Conservation (phyloP, 2,888 invertebrate genomes). For the Drosophila engyochracea region DNA sequence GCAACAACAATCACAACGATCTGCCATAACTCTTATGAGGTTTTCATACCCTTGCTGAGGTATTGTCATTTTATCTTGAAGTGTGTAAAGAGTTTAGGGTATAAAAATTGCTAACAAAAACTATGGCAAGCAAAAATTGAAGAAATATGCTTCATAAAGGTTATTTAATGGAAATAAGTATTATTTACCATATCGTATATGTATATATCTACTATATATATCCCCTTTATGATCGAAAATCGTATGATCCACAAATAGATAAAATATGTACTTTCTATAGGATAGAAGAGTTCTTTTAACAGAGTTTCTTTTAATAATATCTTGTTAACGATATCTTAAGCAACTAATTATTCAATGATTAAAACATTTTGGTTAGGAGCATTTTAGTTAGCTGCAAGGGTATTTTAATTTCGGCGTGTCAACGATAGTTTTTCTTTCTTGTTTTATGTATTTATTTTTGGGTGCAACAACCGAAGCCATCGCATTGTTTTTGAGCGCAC, state of each 20-base stretch:
- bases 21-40: slow-evolving; percentile 39
- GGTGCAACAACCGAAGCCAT: slow-evolving; percentile 57
- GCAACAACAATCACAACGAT: slow-evolving; percentile 31
- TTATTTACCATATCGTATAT: not conserved
- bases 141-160: not conserved
- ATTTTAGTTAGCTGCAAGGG: not conserved
- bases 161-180: not conserved
- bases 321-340: not conserved
- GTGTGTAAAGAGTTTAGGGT: not conserved
- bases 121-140: too few species aligned
- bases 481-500: slow-evolving; percentile 37
- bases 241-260: not conserved
- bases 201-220: not conserved
- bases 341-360: too few species aligned
- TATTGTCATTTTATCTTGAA: not conserved
- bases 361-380: too few species aligned
- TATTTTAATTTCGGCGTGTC: not conserved
- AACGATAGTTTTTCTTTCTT: slow-evolving; percentile 6
- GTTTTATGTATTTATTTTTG: slow-evolving; percentile 16
- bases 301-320: not conserved
- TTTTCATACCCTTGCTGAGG: slow-evolving; percentile 5
- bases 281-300: not conserved
- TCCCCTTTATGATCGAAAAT: not conserved
- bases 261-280: not conserved
- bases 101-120: not conserved